Evolutionary conservation across 2,888 invertebrate genomes (phyloP).

Genomic region (Acholoe squamosa): DNA sequence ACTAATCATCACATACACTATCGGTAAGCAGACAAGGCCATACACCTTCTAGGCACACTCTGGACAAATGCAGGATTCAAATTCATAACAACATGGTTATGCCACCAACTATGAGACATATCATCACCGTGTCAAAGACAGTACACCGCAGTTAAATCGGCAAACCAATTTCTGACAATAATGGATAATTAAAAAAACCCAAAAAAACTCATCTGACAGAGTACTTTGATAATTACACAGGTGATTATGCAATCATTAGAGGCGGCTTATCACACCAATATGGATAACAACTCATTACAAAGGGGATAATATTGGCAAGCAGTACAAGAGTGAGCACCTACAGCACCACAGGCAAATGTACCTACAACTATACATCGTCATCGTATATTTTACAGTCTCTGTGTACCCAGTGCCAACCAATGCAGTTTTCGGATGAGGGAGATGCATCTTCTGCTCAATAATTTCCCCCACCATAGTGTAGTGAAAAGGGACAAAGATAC

Average conservation of each 20-base stretch:
- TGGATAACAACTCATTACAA: background rate
- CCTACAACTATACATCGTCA: background rate
- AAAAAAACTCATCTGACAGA: too few relatives aligned
- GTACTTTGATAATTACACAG: background rate
- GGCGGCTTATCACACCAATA: background rate
- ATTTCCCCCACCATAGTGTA: too few relatives aligned
- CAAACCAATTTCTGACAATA: too few relatives aligned
- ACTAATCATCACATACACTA: background rate
- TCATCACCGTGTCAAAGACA: too few relatives aligned
- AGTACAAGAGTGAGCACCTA: background rate
- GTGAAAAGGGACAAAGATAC: too few relatives aligned
- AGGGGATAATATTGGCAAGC: background rate
- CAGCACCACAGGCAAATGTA: background rate
- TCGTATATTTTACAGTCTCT: background rate
- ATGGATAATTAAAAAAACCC: too few relatives aligned
- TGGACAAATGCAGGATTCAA: conserved; percentile 3
- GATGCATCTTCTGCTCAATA: too few relatives aligned
- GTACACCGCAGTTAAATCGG: too few relatives aligned
- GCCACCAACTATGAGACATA: too few relatives aligned
- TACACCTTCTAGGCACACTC: conserved; percentile 5
- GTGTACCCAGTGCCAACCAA: too few relatives aligned
- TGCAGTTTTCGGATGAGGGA: too few relatives aligned
- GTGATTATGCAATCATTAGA: background rate
- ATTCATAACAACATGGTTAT: background rate
- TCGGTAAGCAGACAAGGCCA: conserved; percentile 6